Evolutionary conservation across 2,888 invertebrate species (phyloP).

Genomic region (Drosophila quinaria): DNA sequence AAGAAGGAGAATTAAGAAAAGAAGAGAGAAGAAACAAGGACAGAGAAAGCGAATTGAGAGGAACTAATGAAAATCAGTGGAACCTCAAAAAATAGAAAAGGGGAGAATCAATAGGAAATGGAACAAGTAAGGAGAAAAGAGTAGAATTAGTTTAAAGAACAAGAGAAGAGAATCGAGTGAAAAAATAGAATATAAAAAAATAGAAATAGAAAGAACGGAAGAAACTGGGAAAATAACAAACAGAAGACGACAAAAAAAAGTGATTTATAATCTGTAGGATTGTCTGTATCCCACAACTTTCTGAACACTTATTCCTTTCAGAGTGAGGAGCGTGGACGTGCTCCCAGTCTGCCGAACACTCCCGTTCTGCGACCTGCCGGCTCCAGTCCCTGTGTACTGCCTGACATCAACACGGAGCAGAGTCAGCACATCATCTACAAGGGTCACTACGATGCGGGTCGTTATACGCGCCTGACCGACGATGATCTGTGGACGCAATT

Average conservation of each 20-base stretch:
- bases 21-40: background rate
- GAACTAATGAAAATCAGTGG: background rate
- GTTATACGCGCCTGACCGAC: slow-evolving; percentile 92
- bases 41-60: background rate
- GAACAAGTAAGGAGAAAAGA: background rate
- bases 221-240: background rate
- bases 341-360: slow-evolving; percentile 90
- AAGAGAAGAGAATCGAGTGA: too few species aligned
- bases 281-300: background rate
- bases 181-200: too few species aligned
- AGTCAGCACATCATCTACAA: slow-evolving; percentile 89
- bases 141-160: too few species aligned
- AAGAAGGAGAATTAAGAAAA: background rate
- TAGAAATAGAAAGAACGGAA: too few species aligned
- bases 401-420: slow-evolving; percentile 82
- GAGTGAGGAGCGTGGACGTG: slow-evolving; percentile 91
- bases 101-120: background rate
- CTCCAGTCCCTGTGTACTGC: slow-evolving; percentile 89
- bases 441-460: slow-evolving; percentile 90
- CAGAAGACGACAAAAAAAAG: too few species aligned
- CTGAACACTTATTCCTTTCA: slow-evolving; percentile 34
- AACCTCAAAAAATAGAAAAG: background rate
- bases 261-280: too few species aligned
- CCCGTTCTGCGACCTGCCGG: slow-evolving; percentile 89
- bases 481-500: slow-evolving; percentile 89